Conservation (phyloP, 1,140 invertebrate species). For the Caenorhabditis briggsae region DNA sequence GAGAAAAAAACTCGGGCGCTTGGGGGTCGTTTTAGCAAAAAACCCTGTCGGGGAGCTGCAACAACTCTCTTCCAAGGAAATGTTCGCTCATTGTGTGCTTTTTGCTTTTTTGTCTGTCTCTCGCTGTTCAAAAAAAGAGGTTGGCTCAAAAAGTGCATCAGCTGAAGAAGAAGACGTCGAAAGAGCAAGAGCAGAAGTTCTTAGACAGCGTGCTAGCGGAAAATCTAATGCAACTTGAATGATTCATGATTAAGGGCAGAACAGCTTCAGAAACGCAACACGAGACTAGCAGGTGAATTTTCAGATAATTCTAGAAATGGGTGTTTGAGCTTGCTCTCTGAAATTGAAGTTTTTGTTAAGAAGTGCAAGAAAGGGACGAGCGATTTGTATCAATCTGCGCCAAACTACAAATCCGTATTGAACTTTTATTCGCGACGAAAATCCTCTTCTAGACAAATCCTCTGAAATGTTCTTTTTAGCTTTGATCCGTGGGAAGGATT, state of each 20-base stretch:
- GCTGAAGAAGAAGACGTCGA: not conserved
- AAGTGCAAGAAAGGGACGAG: not conserved
- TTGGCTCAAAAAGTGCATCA: too few relatives aligned
- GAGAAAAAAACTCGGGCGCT: not conserved
- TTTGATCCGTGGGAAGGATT: conserved; percentile 27
- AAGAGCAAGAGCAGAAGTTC: not conserved
- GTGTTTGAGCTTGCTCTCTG: not conserved
- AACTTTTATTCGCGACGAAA: not conserved
- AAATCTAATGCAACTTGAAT: conserved; percentile 10
- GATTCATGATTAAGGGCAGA: not conserved
- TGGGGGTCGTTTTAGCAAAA: conserved; percentile 28
- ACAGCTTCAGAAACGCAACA: not conserved
- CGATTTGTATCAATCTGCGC: too few relatives aligned
- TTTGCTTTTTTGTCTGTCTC: not conserved
- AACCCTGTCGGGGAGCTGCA: conserved; percentile 7
- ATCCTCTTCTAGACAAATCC: not conserved
- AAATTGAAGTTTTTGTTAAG: not conserved
- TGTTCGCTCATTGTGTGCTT: conserved; percentile 45
- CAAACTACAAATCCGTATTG: not conserved
- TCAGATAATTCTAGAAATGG: not conserved
- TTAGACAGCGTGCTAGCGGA: not conserved
- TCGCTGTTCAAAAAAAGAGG: not conserved
- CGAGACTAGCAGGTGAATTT: not conserved
- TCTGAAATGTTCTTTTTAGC: not conserved
- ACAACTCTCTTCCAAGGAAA: not conserved